Base-by-base conservation (phyloP, 2,888 invertebrate genomes). In the Rhingia campestris region DNA sequence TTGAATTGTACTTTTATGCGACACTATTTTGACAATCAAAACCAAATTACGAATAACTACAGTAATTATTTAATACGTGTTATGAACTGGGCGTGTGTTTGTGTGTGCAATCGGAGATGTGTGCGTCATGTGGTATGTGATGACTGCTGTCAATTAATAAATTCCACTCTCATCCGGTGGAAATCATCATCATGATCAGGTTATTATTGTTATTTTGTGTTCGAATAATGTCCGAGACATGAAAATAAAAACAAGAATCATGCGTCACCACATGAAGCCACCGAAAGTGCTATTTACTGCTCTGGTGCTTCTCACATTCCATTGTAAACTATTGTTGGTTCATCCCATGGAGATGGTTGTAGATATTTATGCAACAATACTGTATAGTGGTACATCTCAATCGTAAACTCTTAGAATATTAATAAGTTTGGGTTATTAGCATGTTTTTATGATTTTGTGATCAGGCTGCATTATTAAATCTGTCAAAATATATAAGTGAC, bases 111-210 rank as follows among this genome's bases (percentile, higher is more conserved):
- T 22, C 22, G 2, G 22, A 22, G 22, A 22, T 22, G 22, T 22
- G 22, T 22, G 22, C 22, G 22, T 22, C 22, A 69, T 47, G 69
- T 58, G 22, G 41, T 14, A 39, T 49, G 14, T 41, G 58, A 33
- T 70, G 70, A 70, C 70, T 41, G 59, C 70, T 70, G 70, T 70
- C 70, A 70, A 64, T 64, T 64, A 64, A 39, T 32, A 33, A 74
- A 56, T 54, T 64, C 39, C 70, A 39, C 10, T 61, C 35, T 69
- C 67, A 56, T 56, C 56, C 37, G 37, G 33, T 69, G 49, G 10
- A 58, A 41, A 53, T 43, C n/a, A 41, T 12, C 22, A 56, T 49
- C 33, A 61, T 10, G 14, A 56, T 32, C 49, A 30, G 35, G 54
- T 61, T 69, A 14, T 45, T 45, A 56, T 58, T 58, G 12, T 49